A percentile compares a stretch with the other conserved stretches of the same genome.
Conservation (phyloP, 1,140 invertebrate genomes). For the Drosophila sechellia region DNA sequence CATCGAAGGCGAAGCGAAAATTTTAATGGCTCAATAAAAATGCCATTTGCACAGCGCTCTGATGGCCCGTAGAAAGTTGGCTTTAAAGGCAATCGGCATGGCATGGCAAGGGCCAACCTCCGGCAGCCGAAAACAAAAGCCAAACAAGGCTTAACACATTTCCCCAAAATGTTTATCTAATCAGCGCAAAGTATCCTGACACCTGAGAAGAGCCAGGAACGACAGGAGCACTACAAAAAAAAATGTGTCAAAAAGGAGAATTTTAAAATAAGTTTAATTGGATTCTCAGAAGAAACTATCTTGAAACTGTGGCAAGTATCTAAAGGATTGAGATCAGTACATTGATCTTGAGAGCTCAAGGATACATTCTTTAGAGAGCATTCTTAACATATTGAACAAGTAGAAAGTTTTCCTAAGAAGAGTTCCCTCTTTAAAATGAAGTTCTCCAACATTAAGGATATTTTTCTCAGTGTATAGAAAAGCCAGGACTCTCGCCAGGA, state of each 20-base stretch:
- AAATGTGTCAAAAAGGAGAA: neutral
- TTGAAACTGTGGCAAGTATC: too few relatives aligned
- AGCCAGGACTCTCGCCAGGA: slow-evolving; percentile 39
- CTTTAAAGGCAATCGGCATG: slow-evolving; percentile 58
- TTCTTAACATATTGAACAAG: too few relatives aligned
- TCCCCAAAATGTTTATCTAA: slow-evolving; percentile 81
- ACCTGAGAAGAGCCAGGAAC: slow-evolving; percentile 66
- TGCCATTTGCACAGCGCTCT: slow-evolving; percentile 71
- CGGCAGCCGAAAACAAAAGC: slow-evolving; percentile 66
- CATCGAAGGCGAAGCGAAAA: slow-evolving; percentile 58
- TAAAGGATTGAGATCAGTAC: neutral
- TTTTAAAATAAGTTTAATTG: neutral
- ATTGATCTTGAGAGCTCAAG: too few relatives aligned
- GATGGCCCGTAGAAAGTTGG: slow-evolving; percentile 62
- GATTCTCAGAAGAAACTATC: too few relatives aligned
- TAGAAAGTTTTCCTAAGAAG: too few relatives aligned
- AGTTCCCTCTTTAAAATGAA: too few relatives aligned
- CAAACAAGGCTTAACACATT: slow-evolving; percentile 83
- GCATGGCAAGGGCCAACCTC: slow-evolving; percentile 9
- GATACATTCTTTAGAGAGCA: neutral
- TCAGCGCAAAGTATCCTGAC: slow-evolving; percentile 81
- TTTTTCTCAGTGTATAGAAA: neutral
- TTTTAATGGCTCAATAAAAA: slow-evolving; percentile 84
- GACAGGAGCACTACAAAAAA: slow-evolving; percentile 22
- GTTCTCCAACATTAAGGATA: too few relatives aligned